Evolutionary conservation across 2,797 vertebrate species (phyloP), one percentile per base, ranked within the genome.

Genomic region (Harpagifer antarcticus): DNA sequence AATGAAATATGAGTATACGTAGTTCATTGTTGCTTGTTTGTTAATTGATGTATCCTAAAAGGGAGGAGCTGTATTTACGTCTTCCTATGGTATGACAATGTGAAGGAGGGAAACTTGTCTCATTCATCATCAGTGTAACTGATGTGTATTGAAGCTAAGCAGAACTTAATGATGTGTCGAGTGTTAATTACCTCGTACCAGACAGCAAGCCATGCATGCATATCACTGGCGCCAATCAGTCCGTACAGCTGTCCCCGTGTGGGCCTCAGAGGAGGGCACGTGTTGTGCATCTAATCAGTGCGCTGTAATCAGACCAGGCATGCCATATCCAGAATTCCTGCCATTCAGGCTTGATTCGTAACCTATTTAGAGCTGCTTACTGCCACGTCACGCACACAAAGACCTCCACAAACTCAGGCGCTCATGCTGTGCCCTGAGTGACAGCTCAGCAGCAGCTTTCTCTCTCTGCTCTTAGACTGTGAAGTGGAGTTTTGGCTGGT

Each of bases 181-280:
- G 79, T 67, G 82, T 85, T 92, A 82, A 90, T 88, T 85, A 84
- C 79, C 69, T 74, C 12, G 52, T 70, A 84, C 59, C 81, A 72
- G 73, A 66, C 80, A 37, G 50, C 63, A 67, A 82, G 63, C 81
- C 81, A 74, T 81, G 78, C 83, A 62, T 81, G 62, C 78, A 66
- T 84, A 80, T 89, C 81, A 31, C 57, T 62, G 86, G 77, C 61
- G 17, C 78, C 86, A 72, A 61, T 82, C 82, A 42, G 81, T 44
- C 72, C 60, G 53, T 67, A 63, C 87, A 84, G 72, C 84, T 82
- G 76, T 72, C 59, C 79, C 76, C 2, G 2, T 23, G 63, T 66
- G 74, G 85, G 88, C 85, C 86, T 80, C 81, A 42, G 60, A 63
- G 82, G 52, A 48, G 54, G 74, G 52, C 78, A 75, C 47, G 67